Base-by-base conservation (phyloP, 2,797 vertebrate species). In the Crocidura indochinensis region DNA sequence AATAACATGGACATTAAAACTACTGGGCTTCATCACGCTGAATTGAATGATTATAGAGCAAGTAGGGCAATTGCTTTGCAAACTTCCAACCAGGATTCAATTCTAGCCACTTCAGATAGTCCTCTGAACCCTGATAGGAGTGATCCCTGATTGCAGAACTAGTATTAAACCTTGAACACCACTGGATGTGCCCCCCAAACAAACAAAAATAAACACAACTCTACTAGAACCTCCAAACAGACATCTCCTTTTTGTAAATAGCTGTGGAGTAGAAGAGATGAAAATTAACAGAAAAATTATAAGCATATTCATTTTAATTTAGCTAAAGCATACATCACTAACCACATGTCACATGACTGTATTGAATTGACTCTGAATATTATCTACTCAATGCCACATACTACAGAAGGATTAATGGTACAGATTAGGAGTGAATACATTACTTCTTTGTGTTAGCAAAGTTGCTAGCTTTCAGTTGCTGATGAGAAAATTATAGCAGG, bases 401-500 rank as follows among this genome's bases (percentile, higher is more conserved):
- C 2, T 26, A 44, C 20, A 53, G 89, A 67, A 71, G 22, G 4
- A 69, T 79, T 60, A 67, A 22, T 17, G 76, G 24, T 62, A 53
- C 49, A 87, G 49, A 79, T 88, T 26, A 71, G 22, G 27, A 85
- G n/a, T 56, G 46, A 84, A 31, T 56, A 2, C 60, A 53, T 68
- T 51, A 73, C 38, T 86, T 73, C 38, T 77, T 49, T 67, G 73
- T 88, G 65, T 56, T 38, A 56, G 67, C 22, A 75, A 87, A 84
- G 56, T 82, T 89, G 67, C 26, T 46, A 74, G 67, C 14, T 71
- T 26, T 65, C 75, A 83, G 65, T 90, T 93, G 74, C 0, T 17
- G 5, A 51, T 71, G 76, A 91, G 53, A 86, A 95, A 95, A 95
- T 95, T 49, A 46, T 78, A 94, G 60, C 27, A 95, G 87, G 87